Evolutionary conservation across 2,797 vertebrate genomes (phyloP).

Genomic region (Jordanella pulchra): DNA sequence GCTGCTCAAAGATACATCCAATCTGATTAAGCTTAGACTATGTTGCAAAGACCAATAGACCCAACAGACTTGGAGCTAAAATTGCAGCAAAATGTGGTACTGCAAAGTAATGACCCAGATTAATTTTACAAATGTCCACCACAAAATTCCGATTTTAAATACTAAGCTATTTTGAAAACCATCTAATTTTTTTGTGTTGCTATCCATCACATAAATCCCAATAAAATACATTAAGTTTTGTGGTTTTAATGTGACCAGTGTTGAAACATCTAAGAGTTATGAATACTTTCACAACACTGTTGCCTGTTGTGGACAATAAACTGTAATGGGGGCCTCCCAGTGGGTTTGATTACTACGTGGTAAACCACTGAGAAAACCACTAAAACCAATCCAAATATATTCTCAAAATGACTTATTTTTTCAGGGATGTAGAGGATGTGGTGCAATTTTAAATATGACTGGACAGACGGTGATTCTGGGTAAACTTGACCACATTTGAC

Average conservation of each 20-base stretch:
- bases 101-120: no score
- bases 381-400: slow-evolving; percentile 44
- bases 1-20: no score
- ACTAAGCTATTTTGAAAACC: neutral
- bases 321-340: slow-evolving; percentile 27
- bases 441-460: neutral
- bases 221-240: neutral
- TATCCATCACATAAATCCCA: neutral
- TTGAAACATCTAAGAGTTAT: neutral
- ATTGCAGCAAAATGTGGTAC: no score
- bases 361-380: slow-evolving; percentile 37
- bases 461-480: neutral
- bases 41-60: no score
- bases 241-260: neutral
- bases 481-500: neutral
- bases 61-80: no score
- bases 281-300: neutral
- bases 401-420: slow-evolving; percentile 32
- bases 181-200: neutral
- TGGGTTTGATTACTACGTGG: slow-evolving; percentile 33
- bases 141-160: neutral
- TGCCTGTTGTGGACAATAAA: slow-evolving; percentile 1
- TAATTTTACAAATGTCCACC: neutral
- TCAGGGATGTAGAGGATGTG: slow-evolving; percentile 13
- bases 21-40: no score